A percentile compares a stretch with the other conserved stretches of the same genome.
phyloP scores from a whole-genome alignment of 2,888 invertebrate species.

The Caenorhabditis parvicauda region DNA sequence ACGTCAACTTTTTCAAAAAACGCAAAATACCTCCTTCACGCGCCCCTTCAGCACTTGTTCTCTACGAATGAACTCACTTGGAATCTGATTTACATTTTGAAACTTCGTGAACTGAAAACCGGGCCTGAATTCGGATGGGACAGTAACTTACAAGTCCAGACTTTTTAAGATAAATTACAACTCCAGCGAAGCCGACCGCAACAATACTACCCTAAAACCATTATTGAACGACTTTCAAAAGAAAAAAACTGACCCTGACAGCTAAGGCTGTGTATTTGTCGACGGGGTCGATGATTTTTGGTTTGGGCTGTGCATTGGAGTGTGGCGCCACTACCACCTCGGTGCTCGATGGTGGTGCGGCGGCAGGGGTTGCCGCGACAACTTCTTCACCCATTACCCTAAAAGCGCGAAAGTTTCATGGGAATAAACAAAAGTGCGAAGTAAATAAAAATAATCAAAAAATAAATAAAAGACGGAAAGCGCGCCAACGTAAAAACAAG shows the following conservation, averaged over 20 bases:
- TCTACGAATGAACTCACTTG: conserved; percentile 58
- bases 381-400: background rate
- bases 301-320: background rate
- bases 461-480: too few species aligned
- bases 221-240: background rate
- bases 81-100: conserved; percentile 59
- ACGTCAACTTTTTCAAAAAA: background rate
- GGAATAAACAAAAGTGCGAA: background rate
- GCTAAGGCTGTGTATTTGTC: conserved; percentile 50
- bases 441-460: background rate
- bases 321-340: background rate
- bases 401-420: background rate
- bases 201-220: conserved; percentile 57
- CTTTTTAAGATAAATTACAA: conserved; percentile 52
- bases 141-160: conserved; percentile 50
- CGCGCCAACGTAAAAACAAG: too few species aligned
- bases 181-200: conserved; percentile 53
- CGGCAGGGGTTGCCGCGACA: background rate
- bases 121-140: background rate
- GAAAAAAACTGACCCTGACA: conserved; percentile 42
- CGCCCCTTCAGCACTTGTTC: conserved; percentile 57
- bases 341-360: conserved; percentile 5
- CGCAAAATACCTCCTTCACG: conserved; percentile 25
- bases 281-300: conserved; percentile 45
- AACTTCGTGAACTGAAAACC: conserved; percentile 54